Evolutionary conservation across 2,113 vertebrate genomes (phyloP).

Genomic region (Microcebus murinus): DNA sequence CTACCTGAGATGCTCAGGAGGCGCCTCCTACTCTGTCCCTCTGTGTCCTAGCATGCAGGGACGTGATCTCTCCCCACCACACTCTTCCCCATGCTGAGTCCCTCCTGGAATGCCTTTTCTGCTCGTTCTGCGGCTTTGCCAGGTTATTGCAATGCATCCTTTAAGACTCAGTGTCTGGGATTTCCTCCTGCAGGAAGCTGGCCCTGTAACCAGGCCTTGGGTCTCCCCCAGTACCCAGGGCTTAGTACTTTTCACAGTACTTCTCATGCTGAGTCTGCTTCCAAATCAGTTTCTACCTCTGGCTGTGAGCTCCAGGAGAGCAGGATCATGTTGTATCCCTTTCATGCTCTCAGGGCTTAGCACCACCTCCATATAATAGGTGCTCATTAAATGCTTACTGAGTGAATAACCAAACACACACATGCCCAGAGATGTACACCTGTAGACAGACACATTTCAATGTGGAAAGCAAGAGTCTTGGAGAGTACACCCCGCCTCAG

Average conservation of each 20-base stretch:
- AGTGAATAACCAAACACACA: not conserved
- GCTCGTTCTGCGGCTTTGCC: not conserved
- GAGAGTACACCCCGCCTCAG: too few relatives aligned
- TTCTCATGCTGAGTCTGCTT: not conserved
- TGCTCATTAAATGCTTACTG: not conserved
- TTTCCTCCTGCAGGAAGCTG: not conserved
- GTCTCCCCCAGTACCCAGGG: not conserved
- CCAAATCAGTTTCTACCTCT: not conserved
- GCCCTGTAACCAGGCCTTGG: not conserved
- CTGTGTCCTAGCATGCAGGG: not conserved
- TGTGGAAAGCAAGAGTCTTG: not conserved
- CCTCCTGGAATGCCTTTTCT: not conserved
- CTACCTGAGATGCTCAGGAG: fast-evolving
- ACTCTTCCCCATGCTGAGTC: not conserved
- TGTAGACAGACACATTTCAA: not conserved
- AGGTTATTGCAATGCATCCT: not conserved
- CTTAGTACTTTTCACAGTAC: not conserved
- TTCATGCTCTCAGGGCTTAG: not conserved
- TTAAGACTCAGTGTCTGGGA: not conserved
- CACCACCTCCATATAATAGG: too few relatives aligned
- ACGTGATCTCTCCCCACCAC: fast-evolving
- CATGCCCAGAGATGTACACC: not conserved
- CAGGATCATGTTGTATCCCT: not conserved
- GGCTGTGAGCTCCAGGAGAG: not conserved
- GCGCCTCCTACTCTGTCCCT: not conserved